Conservation (phyloP, 2,113 vertebrate genomes). For the Motacilla alba region DNA sequence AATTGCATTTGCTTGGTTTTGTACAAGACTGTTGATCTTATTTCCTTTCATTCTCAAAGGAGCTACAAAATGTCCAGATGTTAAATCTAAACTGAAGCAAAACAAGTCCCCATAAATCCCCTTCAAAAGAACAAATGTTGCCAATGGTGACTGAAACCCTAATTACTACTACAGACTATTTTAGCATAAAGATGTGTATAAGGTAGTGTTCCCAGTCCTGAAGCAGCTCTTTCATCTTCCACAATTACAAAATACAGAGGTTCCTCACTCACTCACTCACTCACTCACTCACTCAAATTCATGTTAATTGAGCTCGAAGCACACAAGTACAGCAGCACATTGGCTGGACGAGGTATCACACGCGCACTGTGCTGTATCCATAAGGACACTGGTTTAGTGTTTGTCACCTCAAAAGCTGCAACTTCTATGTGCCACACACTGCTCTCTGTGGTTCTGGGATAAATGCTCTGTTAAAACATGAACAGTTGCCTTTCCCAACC, state of each 20-base stretch:
- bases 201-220: neutral
- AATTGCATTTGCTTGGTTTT: neutral
- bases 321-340: accelerated
- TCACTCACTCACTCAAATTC: neutral
- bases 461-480: neutral
- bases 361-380: neutral
- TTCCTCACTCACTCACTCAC: neutral
- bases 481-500: neutral
- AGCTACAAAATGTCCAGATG: neutral
- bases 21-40: neutral
- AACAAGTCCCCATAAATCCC: neutral
- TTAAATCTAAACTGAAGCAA: neutral
- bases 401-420: neutral
- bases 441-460: neutral
- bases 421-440: accelerated
- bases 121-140: conserved; percentile 21
- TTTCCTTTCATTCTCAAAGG: neutral
- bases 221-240: neutral
- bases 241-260: neutral
- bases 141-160: neutral
- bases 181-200: neutral
- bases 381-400: neutral
- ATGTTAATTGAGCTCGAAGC: neutral
- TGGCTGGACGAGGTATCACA: accelerated
- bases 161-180: neutral